These are phyloP conservation scores for Polia nebulosa DNA, from an alignment of 2,888 invertebrate genomes.

Conservation along the genomic window DNA sequence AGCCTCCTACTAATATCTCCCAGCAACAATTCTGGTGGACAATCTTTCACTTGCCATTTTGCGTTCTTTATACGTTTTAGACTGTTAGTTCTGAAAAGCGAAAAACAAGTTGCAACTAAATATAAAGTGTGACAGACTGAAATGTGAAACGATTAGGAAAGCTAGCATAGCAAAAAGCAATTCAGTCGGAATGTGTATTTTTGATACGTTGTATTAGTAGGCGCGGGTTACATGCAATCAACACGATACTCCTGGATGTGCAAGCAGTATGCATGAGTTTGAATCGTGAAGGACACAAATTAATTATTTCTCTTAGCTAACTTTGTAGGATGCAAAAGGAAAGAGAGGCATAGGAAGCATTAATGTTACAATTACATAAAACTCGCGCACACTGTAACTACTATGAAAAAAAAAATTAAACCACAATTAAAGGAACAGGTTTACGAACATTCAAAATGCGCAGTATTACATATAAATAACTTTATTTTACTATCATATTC, in stretches of 20 bases:
- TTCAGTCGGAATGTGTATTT: constrained; percentile 29
- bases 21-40: constrained; percentile 88
- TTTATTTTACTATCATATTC: constrained; percentile 66
- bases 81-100: constrained; percentile 89
- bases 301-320: background rate
- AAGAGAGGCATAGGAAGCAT: constrained; percentile 29
- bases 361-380: constrained; percentile 26
- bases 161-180: constrained; percentile 76
- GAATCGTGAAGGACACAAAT: background rate
- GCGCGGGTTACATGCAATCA: constrained; percentile 38
- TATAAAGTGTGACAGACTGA: constrained; percentile 21
- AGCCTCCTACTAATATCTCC: constrained; percentile 89
- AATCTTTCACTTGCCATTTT: constrained; percentile 92
- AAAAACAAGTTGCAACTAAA: constrained; percentile 45
- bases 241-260: constrained; percentile 12
- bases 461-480: constrained; percentile 62
- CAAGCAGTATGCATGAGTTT: constrained; percentile 11
- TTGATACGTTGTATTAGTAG: constrained; percentile 32
- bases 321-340: constrained; percentile 11
- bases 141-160: constrained; percentile 53
- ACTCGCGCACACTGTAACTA: constrained; percentile 43
- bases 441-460: constrained; percentile 71
- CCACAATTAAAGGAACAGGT: constrained; percentile 56
- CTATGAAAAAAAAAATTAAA: no score
- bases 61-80: constrained; percentile 92